Evolutionary conservation across 2,797 vertebrate genomes (phyloP), one percentile per base, ranked within the genome.

Genomic region (Alosa sapidissima): DNA sequence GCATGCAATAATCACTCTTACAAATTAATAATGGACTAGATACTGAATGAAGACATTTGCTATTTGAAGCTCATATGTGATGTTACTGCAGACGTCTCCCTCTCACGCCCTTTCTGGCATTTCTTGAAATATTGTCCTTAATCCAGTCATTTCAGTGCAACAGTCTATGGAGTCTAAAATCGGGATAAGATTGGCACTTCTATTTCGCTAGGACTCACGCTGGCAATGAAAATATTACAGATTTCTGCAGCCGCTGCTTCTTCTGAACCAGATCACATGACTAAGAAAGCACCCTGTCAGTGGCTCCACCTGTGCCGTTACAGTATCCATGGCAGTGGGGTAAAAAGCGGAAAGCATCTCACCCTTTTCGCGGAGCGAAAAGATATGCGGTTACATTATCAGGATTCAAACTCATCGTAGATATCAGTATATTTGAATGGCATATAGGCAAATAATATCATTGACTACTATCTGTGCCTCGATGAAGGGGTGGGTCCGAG

Each of bases 191-290:
- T 82, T 55, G 85, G 81, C 81, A 85, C 85, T 85, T 86, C 60
- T 84, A 81, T 81, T 86, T 83, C 82, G 83, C 83, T 65, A 48
- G 85, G 84, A 87, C 83, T 81, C 55, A 68, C 85, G 60, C 84
- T 81, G 85, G 84, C 87, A 81, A 84, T 81, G 84, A 49, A 78
- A 83, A 84, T 90, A 60, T 87, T 87, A 87, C 85, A 88, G 86
- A 90, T 94, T 92, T 92, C 89, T 89, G 88, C 90, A 88, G 89
- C 90, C 93, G 89, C 92, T 85, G 94, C 93, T 94, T 93, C 92
- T 94, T 93, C 92, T 91, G 93, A 94, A 90, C 90, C 89, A 85
- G 86, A 89, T 91, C 96, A 96, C 96, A 96, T 97, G 96, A 95
- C 91, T 36, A 16, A 16, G 24, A 83, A 75, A 87, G 86, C 92